These are phyloP conservation scores for Microtus californicus DNA, from an alignment of 2,797 vertebrate genomes.

Conservation along the genomic window DNA sequence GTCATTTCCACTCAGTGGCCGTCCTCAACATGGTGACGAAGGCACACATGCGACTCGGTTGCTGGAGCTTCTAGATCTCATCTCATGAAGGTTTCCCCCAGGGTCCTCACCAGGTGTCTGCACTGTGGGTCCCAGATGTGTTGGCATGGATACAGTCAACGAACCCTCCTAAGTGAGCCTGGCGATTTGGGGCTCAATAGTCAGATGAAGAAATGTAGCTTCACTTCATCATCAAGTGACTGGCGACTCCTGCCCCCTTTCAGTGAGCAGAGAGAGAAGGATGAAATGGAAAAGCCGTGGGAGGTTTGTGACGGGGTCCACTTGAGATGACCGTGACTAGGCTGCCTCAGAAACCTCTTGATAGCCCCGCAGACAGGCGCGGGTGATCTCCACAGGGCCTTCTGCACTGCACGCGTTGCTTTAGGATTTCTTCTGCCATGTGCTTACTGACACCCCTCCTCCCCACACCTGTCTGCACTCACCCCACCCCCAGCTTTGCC, in stretches of 20 bases:
- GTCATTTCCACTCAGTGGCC: neutral
- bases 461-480: neutral
- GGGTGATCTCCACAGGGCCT: neutral
- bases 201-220: neutral
- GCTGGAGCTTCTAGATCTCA: neutral
- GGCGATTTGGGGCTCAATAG: neutral
- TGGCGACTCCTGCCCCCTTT: neutral
- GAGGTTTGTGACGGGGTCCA: neutral
- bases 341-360: neutral
- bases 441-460: neutral
- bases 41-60: rapidly evolving
- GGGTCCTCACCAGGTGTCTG: neutral
- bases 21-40: neutral
- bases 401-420: rapidly evolving
- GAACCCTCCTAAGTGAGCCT: neutral
- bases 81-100: neutral
- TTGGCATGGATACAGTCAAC: neutral
- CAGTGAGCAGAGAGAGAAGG: neutral
- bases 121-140: neutral
- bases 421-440: neutral
- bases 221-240: neutral
- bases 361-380: neutral
- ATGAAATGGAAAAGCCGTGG: neutral
- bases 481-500: neutral
- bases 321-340: neutral